A percentile compares a stretch with the other conserved stretches of the same genome.
Conservation (phyloP, 2,888 invertebrate species). For the Parapristionchus giblindavisi region DNA sequence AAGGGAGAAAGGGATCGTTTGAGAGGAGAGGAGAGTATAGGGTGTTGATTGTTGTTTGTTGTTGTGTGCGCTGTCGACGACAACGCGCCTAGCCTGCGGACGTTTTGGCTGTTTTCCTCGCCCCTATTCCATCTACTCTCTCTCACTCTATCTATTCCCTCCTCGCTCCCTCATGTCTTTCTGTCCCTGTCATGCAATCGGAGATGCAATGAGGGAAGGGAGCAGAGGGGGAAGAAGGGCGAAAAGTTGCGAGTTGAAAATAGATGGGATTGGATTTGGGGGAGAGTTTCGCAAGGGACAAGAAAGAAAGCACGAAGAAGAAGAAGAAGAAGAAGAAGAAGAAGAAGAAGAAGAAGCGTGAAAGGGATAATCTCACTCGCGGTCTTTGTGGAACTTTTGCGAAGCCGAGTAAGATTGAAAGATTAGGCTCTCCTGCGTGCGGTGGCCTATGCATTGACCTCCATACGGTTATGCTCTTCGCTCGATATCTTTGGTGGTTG, state of each 20-base stretch:
- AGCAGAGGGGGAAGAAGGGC: not conserved
- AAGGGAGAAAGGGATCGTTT: not conserved
- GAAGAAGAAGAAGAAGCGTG: not conserved
- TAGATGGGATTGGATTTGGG: too few species aligned
- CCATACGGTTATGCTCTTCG: too few species aligned
- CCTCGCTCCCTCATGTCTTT: slow-evolving; percentile 15
- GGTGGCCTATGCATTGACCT: too few species aligned
- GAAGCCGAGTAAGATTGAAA: too few species aligned
- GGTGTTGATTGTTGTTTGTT: not conserved
- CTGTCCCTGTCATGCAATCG: not conserved
- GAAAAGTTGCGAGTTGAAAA: not conserved
- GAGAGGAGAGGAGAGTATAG: not conserved
- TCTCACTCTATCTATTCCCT: slow-evolving; percentile 18
- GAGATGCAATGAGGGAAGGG: slow-evolving; percentile 17
- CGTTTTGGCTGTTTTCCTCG: slow-evolving; percentile 13
- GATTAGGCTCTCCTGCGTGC: not conserved
- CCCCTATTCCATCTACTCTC: not conserved
- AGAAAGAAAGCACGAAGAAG: not conserved
- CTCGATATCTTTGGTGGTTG: too few species aligned
- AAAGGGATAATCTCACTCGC: too few species aligned
- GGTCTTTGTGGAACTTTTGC: too few species aligned
- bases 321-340: not conserved
- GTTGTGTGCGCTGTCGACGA: slow-evolving; percentile 11
- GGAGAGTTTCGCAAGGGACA: too few species aligned
- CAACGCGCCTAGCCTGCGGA: too few species aligned